Evolutionary conservation across 2,797 vertebrate species (phyloP), one percentile per base, ranked within the genome.

Genomic region (Corythornis leucogaster): DNA sequence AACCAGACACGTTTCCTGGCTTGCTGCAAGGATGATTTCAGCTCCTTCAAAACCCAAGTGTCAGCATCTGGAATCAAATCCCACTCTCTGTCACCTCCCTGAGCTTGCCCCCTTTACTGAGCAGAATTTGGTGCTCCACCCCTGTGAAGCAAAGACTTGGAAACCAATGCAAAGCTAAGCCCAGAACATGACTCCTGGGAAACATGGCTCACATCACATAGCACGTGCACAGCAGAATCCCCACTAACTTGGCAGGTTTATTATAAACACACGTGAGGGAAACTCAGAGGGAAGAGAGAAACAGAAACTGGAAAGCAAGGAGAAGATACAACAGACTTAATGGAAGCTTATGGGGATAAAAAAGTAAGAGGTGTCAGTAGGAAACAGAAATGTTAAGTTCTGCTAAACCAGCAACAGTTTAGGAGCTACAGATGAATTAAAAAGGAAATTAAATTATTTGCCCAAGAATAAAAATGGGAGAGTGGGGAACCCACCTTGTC

Each of bases 151-250:
- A 0, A 67, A 75, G n/a, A 24, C 53, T 40, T 59, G 3, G 2
- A 31, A 19, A 33, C 6, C n/a, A 35, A 45, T 0, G 1, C 2
- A 0, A 73, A 54, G 28, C 38, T 42, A 62, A 20, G n/a, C 33
- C 31, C 26, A n/a, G 24, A 76, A 10, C 12, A n/a, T 11, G 17
- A 15, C 78, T 77, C 25, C 68, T 35, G n/a, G 19, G 16, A 33
- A 81, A 61, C 38, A 22, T 11, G 19, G 43, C 17, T 31, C 43
- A 3, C 25, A 53, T 55, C 18, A 15, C 0, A 0, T 25, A 11
- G 17, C 9, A 7, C 2, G 2, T 6, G 24, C 12, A 15, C 26
- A 74, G 31, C 5, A 12, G 28, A 42, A 64, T 51, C 14, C n/a
- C 30, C 15, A 12, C 19, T 51, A 46, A 40, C 42, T 5, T 30